Percentiles rank a stretch among this genome's conserved stretches.
These are phyloP conservation scores for Cephalopachus bancanus DNA, from an alignment of 2,797 vertebrate species.

Conservation along the genomic window DNA sequence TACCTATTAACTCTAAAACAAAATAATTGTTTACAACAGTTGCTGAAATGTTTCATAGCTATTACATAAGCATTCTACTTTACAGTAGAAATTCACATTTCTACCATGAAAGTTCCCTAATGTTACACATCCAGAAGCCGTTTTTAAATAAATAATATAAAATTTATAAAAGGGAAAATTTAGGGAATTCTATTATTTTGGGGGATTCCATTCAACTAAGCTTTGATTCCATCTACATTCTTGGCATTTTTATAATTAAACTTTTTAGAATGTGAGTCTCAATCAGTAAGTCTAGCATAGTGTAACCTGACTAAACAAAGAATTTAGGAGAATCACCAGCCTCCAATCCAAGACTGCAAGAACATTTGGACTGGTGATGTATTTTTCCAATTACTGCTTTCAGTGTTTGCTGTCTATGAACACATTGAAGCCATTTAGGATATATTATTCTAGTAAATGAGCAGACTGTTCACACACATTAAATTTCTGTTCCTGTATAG, in stretches of 20 bases:
- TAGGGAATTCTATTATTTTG: neutral
- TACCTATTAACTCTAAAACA: neutral
- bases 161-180: neutral
- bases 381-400: slow-evolving; percentile 84
- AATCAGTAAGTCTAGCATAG: slow-evolving; percentile 43
- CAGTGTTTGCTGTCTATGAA: slow-evolving; percentile 83
- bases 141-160: slow-evolving; percentile 35
- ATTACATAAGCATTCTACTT: neutral
- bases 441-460: slow-evolving; percentile 83
- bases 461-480: slow-evolving; percentile 74
- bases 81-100: neutral
- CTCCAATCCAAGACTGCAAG: slow-evolving; percentile 23
- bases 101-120: neutral
- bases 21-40: neutral
- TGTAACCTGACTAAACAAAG: slow-evolving; percentile 71
- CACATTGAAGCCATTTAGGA: slow-evolving; percentile 79
- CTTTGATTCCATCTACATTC: neutral
- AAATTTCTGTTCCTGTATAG: slow-evolving; percentile 63
- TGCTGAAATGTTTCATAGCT: neutral
- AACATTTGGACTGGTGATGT: slow-evolving; percentile 79
- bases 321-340: slow-evolving; percentile 66
- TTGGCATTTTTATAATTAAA: slow-evolving; percentile 24
- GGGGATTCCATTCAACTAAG: slow-evolving; percentile 38
- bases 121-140: slow-evolving; percentile 24
- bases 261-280: neutral